phyloP scores from a whole-genome alignment of 2,113 vertebrate genomes.

The Bufo gargarizans region DNA sequence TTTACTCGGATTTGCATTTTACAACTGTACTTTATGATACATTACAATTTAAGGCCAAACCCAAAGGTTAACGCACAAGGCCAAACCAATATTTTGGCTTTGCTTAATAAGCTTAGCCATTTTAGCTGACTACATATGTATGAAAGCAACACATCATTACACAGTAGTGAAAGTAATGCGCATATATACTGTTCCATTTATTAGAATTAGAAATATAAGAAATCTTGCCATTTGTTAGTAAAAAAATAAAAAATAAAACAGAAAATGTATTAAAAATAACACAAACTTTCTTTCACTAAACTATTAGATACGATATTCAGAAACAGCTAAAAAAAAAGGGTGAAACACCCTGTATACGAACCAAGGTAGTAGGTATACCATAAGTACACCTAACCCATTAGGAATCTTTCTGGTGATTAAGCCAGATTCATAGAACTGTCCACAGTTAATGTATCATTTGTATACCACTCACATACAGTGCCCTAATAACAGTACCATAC shows the following conservation, averaged over 20 bases:
- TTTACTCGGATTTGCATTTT: constrained; percentile 16
- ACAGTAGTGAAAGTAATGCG: constrained; percentile 14
- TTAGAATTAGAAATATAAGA: neutral
- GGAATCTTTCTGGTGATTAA: no score
- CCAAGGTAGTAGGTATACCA: no score
- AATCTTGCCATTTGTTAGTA: neutral
- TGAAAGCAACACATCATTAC: constrained; percentile 48
- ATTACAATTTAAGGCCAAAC: constrained; percentile 47
- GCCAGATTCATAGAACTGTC: no score
- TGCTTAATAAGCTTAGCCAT: constrained; percentile 28
- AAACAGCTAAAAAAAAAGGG: no score
- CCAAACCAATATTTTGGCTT: constrained; percentile 42
- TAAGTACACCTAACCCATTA: no score
- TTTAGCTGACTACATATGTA: constrained; percentile 51
- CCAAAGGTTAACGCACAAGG: constrained; percentile 40
- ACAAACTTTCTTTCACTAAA: neutral
- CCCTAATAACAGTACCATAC: no score
- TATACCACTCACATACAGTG: no score
- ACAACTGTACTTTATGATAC: neutral
- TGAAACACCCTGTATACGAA: no score
- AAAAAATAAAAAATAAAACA: neutral
- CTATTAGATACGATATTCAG: neutral
- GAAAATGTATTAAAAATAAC: neutral
- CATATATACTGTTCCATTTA: constrained; percentile 22
- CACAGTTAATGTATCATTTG: no score